These are phyloP conservation scores for Beaufortia kweichowensis DNA, from an alignment of 2,113 vertebrate species.

Conservation along the genomic window DNA sequence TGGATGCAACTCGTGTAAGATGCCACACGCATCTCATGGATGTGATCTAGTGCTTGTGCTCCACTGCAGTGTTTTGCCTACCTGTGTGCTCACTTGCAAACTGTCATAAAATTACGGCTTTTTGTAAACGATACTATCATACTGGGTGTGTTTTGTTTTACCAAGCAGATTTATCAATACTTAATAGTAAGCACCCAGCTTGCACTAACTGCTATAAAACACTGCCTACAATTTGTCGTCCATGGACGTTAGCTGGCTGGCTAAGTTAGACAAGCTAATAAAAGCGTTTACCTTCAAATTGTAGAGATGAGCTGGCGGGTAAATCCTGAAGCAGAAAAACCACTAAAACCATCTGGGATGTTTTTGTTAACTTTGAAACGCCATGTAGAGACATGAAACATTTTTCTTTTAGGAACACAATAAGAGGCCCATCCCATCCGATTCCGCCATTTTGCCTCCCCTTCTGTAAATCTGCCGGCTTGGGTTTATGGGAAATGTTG, in stretches of 20 bases:
- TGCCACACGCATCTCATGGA: background rate
- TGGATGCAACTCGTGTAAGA: background rate
- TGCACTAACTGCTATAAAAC: background rate
- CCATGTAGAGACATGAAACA: background rate
- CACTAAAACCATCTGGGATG: background rate
- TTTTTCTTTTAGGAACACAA: slow-evolving; percentile 61
- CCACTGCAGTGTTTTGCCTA: slow-evolving; percentile 2
- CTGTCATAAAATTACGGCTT: background rate
- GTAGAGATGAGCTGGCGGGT: background rate
- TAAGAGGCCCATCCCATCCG: slow-evolving; percentile 66
- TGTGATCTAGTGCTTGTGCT: background rate
- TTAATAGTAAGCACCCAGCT: background rate
- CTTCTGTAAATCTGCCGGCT: slow-evolving; percentile 49
- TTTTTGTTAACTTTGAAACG: background rate
- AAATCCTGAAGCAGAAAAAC: background rate
- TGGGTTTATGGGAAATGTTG: slow-evolving; percentile 64
- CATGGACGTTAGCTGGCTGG: slow-evolving; percentile 23
- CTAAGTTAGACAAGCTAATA: slow-evolving; percentile 6
- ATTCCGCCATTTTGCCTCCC: slow-evolving; percentile 77
- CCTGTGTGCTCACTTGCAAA: background rate
- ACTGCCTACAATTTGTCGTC: background rate
- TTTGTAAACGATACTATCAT: background rate
- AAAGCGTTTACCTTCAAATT: slow-evolving; percentile 49
- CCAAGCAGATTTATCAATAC: too few relatives aligned
- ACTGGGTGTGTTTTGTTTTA: too few relatives aligned